Conservation (phyloP, 2,888 invertebrate species). For the Geophilus truncorum region DNA sequence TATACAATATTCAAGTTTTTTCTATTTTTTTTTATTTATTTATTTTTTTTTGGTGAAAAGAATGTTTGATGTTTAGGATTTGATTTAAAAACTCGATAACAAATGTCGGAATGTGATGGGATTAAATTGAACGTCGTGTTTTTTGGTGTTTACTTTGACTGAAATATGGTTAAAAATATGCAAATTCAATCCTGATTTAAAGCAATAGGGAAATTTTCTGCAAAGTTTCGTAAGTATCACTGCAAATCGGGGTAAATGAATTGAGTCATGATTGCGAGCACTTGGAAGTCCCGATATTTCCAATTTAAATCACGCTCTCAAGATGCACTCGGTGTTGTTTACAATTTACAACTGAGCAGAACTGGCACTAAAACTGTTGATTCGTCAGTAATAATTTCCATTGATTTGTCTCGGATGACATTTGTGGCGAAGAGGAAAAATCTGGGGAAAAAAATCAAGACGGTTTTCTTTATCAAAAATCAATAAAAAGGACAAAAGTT, state of each 20-base stretch:
- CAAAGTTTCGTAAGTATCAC: too few species aligned
- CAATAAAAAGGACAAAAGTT: constrained; percentile 12
- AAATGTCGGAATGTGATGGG: neutral
- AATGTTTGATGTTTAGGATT: neutral
- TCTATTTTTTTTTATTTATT: neutral
- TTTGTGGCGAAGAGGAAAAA: neutral
- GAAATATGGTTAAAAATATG: too few species aligned
- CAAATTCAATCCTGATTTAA: too few species aligned
- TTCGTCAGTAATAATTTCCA: neutral
- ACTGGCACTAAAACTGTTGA: neutral
- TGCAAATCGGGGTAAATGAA: too few species aligned
- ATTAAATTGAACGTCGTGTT: too few species aligned
- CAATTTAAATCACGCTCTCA: too few species aligned
- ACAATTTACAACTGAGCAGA: too few species aligned
- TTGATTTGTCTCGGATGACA: neutral
- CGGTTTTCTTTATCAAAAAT: constrained; percentile 5
- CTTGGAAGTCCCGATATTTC: too few species aligned
- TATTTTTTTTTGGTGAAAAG: neutral
- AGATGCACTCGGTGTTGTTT: too few species aligned
- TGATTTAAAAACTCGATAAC: neutral
- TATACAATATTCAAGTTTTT: neutral
- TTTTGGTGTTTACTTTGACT: too few species aligned
- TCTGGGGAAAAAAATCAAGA: neutral
- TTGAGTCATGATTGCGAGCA: too few species aligned
- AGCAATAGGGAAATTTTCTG: too few species aligned